phyloP scores from a whole-genome alignment of 1,140 invertebrate species.

The Orchestia grillus region DNA sequence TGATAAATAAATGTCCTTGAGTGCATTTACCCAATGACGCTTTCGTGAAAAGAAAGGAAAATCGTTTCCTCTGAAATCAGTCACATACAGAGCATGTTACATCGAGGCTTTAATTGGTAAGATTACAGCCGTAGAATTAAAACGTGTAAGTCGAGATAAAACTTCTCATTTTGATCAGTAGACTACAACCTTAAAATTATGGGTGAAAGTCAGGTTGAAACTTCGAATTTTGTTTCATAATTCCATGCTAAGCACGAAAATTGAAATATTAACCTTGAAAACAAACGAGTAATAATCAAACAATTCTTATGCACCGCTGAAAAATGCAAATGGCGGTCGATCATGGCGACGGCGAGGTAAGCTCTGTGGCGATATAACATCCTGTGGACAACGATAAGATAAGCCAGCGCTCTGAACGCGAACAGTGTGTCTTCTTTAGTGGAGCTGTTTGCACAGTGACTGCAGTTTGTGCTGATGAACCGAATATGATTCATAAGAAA shows the following conservation, averaged over 20 bases:
- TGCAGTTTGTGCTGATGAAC: background rate
- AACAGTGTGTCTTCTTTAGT: background rate
- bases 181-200: too few relatives aligned
- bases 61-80: too few relatives aligned
- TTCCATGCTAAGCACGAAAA: background rate
- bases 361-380: background rate
- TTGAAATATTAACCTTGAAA: background rate
- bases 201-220: too few relatives aligned
- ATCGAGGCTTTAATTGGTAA: too few relatives aligned
- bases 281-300: background rate
- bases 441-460: background rate
- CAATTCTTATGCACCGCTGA: background rate
- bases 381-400: constrained; percentile 16
- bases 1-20: background rate
- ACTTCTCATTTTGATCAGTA: too few relatives aligned
- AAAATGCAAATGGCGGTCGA: background rate
- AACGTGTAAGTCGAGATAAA: too few relatives aligned
- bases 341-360: background rate
- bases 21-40: too few relatives aligned
- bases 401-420: background rate
- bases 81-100: too few relatives aligned
- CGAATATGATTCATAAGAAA: background rate
- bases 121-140: too few relatives aligned
- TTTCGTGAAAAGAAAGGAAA: too few relatives aligned
- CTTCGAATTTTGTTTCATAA: too few relatives aligned